Evolutionary conservation across 2,888 invertebrate species (phyloP), one percentile per base, ranked within the genome.

Genomic region (Seira ritae): DNA sequence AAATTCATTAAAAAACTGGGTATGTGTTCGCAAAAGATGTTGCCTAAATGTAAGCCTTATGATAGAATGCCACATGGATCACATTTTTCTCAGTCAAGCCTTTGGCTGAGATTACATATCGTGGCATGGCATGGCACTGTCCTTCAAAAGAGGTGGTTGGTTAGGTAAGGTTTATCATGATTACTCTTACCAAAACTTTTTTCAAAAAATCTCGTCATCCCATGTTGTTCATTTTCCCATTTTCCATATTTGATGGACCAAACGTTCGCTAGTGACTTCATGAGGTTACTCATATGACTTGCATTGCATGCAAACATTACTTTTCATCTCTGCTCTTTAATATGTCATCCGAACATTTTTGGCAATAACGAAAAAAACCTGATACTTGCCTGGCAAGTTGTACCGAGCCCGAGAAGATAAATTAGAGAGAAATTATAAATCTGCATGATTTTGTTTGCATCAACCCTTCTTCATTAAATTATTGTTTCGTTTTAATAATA

Each of bases 401-500:
- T 62, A 62, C 3, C 62, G 20, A 20, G 62, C 62, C 8, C 62
- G 20, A 62, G 62, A 62, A 62, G n/a, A 62, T 62, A 62, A 62
- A 62, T 62, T 62, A 19, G 22, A 22, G 62, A 22, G 20, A 20
- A 20, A 19, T 10, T n/a, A 20, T 62, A 62, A 22, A 22, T 62
- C n/a, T 22, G 20, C 62, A 50, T 2, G 50, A n/a, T 50, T 50
- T 8, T 50, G 62, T 20, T 62, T 17, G 17, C 12, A 55, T 55
- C 55, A 20, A 20, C 62, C 20, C 62, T 20, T 20, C 62, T 62
- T 62, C 22, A 62, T 62, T 62, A 62, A 8, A 62, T 20, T 62
- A 20, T 22, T 62, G 62, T 22, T 62, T 62, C 6, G 62, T 62
- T 62, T 62, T 62, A 62, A 62, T 19, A 62, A 62, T 62, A 62